Evolutionary conservation across 2,888 invertebrate genomes (phyloP), one percentile per base, ranked within the genome.

Genomic region (Rhagonycha fulva): DNA sequence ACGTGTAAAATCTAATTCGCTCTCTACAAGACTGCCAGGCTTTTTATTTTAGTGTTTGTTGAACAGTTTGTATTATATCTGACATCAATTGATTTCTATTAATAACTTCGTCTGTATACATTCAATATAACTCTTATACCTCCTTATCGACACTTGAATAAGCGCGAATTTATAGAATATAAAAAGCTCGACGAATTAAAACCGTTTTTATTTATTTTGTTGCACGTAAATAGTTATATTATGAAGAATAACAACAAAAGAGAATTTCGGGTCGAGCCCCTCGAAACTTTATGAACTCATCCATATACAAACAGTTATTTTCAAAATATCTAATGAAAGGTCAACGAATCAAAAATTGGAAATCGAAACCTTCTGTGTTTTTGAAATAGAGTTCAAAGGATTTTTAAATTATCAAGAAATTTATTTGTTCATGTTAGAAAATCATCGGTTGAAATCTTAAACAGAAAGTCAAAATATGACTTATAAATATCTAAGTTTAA

Each of bases 31-130:
- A 62, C 62, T 74, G 73, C 69, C 60, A 62, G 9, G 69, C 73
- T 69, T 61, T 26, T 63, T 47, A 47, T 63, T 67, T 61, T 28
- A 60, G 69, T 74, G 73, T 74, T 74, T 74, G 69, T 74, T 62
- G 69, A 62, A 74, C 73, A 32, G 73, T 69, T 62, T 66, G 74
- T 71, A 74, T 74, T 69, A 74, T 63, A 63, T 70, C 70, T 62
- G 47, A 74, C 74, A 74, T 74, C 74, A 70, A 74, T 74, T 74
- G 74, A 70, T 70, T 23, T 66, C 74, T 74, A 74, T 74, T 70
- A 74, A 74, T 74, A 74, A 74, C 74, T 70, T 70, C 66, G 67
- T 67, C 60, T 74, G 70, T 67, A 74, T n/a, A 74, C 47, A 66
- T 61, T 9, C 67, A n/a, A 62, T 68, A 69, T 62, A 61, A 62